Base-by-base conservation (phyloP, 2,797 vertebrate species). In the Pteropus rufus region DNA sequence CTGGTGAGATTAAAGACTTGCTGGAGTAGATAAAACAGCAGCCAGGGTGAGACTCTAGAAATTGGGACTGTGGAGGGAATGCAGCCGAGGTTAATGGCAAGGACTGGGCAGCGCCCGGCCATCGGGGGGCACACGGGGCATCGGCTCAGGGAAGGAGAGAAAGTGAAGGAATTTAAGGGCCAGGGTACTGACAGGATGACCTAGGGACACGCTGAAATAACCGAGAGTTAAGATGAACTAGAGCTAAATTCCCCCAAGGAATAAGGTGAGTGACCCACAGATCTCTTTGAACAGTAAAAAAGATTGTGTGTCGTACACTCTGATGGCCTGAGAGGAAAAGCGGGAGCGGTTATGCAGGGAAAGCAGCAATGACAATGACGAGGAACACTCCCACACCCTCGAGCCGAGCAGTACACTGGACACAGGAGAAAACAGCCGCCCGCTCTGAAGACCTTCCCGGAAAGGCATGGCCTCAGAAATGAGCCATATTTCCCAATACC, bases 241-340 rank as follows among this genome's bases (percentile, higher is more conserved):
- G n/a, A 56, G 46, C 31, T 64, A 69, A 36, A 76, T 29, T 36
- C 36, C 41, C 10, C 76, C 52, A 19, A 75, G 54, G 54, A 76
- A 56, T 0, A 14, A 49, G 15, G 24, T 2, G 29, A 39, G n/a
- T 34, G 56, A 64, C 36, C 73, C 44, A 44, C 29, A 39, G 23
- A 62, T 12, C 52, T 84, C 62, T 39, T 31, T 21, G 18, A 76
- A 77, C 16, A n/a, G 44, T 52, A 7, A 18, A n/a, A 64, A 58
- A 46, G 31, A 44, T 24, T 11, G 1, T 1, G 14, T 1, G 49
- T 0, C 26, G n/a, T 21, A 49, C 1, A 46, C 19, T 26, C 24
- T n/a, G 26, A 85, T 0, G 24, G 69, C 11, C 4, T 2, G 49
- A 49, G 56, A 52, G 2, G 44, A 46, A 69, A 62, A 54, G 41